Base-by-base conservation (phyloP, 1,140 invertebrate species). In the Pygmarrhopalites habei region DNA sequence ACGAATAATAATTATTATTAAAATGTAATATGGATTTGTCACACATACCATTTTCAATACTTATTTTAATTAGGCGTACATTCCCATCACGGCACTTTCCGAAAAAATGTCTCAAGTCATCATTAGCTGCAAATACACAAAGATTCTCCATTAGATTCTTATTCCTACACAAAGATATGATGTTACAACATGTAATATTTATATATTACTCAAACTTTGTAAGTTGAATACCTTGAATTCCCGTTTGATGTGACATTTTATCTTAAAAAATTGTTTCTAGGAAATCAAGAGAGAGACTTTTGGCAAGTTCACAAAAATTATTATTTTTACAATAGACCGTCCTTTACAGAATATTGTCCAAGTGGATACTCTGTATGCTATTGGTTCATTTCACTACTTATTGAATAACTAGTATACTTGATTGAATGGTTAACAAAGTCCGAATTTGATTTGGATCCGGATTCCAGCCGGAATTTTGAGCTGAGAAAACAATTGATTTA, bases 1-100 rank as follows among this genome's bases (percentile, higher is more conserved):
- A n/a, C n/a, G n/a, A n/a, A n/a, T n/a, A n/a, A n/a, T n/a, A n/a
- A n/a, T n/a, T n/a, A n/a, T n/a, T n/a, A n/a, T n/a, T n/a, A n/a
- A n/a, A n/a, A n/a, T n/a, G n/a, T n/a, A 74, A 72, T 70, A 51
- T 39, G 5, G 15, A 49, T 12, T 15, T 35, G 30, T 53, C 68
- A 65, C 10, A n/a, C 77, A 80, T 79, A 91, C 89, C 90, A 79
- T 91, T 87, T 78, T 88, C 84, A 66, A 94, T 93, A 17, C 85
- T 85, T 64, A 93, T 81, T 82, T 91, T 92, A 57, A 93, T 75
- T 21, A 87, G 77, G 64, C 90, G 80, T 58, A 89, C 82, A 76
- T 87, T 88, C 28, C 88, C 88, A 76, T 88, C 86, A 65, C 85
- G 82, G 65, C 87, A 89, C 78, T 89, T 89, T 1, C 84, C 83